Conservation (phyloP, 92 coral and sea anemone species). For the Galaxea fascicularis region DNA sequence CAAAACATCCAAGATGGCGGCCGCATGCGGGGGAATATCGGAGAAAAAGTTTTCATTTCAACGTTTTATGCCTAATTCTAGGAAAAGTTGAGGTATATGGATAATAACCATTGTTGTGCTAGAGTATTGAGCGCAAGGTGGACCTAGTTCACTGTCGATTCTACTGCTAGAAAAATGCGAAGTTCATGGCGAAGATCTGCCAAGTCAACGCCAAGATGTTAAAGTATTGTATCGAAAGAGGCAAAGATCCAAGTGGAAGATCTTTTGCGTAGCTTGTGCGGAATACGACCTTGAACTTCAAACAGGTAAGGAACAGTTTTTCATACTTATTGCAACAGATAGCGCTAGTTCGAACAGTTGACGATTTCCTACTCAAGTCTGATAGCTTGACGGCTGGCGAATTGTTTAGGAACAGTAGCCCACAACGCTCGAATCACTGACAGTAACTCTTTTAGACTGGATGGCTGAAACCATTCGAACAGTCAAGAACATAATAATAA, state of each 20-base stretch:
- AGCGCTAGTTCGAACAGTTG: no score
- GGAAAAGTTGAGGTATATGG: no score
- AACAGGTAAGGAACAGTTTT: neutral
- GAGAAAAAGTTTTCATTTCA: neutral
- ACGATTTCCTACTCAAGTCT: no score
- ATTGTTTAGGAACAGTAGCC: no score
- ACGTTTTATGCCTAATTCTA: no score
- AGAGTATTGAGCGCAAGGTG: neutral
- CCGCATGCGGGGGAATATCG: neutral
- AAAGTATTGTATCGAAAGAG: conserved; percentile 2
- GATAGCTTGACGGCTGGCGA: no score
- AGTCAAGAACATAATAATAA: no score
- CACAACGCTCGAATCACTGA: no score
- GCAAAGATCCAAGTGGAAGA: conserved; percentile 6
- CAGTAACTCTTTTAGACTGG: no score
- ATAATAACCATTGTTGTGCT: neutral
- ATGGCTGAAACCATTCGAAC: no score
- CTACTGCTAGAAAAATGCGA: neutral
- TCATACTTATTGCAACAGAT: no score
- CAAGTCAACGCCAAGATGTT: conserved; percentile 2
- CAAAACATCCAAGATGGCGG: neutral
- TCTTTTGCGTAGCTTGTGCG: neutral
- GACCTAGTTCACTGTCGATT: neutral
- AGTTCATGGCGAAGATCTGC: neutral
- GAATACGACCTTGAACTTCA: neutral